Conservation (phyloP, 2,113 vertebrate genomes). For the Heteronetta atricapilla region DNA sequence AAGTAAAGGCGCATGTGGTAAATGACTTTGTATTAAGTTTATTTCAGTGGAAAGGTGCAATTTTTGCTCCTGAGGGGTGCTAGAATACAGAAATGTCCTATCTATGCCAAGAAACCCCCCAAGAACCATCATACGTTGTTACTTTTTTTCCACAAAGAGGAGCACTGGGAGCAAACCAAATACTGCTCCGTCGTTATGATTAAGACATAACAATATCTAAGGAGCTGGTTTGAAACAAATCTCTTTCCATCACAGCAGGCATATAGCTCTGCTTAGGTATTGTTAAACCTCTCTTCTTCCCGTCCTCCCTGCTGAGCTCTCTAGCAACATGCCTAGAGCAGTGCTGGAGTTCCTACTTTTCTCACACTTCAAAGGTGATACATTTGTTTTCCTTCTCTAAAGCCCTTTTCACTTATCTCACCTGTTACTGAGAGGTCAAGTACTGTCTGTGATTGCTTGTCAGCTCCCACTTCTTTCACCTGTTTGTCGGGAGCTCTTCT, state of each 20-base stretch:
- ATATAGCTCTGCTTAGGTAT: background rate
- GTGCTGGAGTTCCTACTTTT: background rate
- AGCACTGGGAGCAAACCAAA: background rate
- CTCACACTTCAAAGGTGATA: rapidly evolving
- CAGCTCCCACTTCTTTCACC: background rate
- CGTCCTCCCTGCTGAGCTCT: rapidly evolving
- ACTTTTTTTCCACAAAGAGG: background rate
- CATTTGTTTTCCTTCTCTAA: background rate
- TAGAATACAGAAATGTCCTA: background rate
- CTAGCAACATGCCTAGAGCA: no score
- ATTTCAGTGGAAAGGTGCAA: background rate
- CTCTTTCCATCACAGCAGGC: background rate
- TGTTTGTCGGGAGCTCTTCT: background rate
- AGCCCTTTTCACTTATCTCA: background rate
- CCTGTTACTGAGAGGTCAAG: background rate
- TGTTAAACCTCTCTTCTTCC: background rate
- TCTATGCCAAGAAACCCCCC: background rate
- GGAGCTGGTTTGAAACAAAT: background rate
- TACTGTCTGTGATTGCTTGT: background rate
- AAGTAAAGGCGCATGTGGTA: background rate
- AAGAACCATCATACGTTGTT: background rate
- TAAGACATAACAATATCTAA: background rate
- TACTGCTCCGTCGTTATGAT: background rate
- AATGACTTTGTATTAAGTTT: background rate
- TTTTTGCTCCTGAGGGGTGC: background rate